Percentiles rank a stretch among this genome's conserved stretches.
phyloP scores from a whole-genome alignment of 2,797 vertebrate species.

The Chlorospingus flavigularis region DNA sequence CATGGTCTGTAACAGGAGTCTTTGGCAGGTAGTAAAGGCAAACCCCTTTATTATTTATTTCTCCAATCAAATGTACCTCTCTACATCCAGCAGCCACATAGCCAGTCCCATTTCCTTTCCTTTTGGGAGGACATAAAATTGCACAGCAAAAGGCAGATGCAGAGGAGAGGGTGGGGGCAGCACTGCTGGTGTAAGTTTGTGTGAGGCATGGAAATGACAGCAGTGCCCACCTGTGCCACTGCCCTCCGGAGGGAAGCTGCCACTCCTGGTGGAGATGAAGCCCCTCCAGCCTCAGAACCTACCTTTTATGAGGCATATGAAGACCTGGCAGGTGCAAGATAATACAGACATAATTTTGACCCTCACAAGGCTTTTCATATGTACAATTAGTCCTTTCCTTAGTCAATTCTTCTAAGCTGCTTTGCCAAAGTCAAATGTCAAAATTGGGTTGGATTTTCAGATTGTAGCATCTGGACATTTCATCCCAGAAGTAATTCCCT shows the following conservation, averaged over 20 bases:
- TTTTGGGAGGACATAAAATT: background rate
- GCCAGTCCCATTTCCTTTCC: background rate
- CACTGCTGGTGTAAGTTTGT: rapidly evolving
- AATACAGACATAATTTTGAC: background rate
- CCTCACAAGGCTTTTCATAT: background rate
- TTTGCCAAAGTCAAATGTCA: background rate
- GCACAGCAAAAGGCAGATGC: background rate
- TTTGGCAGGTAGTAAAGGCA: background rate
- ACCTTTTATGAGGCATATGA: background rate
- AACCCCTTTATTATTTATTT: background rate
- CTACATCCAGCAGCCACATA: background rate
- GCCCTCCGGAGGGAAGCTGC: background rate
- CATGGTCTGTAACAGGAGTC: background rate
- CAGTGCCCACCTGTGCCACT: background rate
- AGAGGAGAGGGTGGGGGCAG: background rate
- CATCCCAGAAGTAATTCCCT: constrained; percentile 5
- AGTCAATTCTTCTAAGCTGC: rapidly evolving
- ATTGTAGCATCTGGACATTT: background rate
- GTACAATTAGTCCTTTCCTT: background rate
- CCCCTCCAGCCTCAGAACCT: background rate
- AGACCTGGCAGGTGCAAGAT: background rate
- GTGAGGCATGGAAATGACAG: background rate
- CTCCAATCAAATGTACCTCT: background rate
- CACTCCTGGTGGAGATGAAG: background rate
- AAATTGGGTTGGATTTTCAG: background rate